Evolutionary conservation across 2,888 invertebrate species (phyloP).

Genomic region (Ectemnius cavifrons): DNA sequence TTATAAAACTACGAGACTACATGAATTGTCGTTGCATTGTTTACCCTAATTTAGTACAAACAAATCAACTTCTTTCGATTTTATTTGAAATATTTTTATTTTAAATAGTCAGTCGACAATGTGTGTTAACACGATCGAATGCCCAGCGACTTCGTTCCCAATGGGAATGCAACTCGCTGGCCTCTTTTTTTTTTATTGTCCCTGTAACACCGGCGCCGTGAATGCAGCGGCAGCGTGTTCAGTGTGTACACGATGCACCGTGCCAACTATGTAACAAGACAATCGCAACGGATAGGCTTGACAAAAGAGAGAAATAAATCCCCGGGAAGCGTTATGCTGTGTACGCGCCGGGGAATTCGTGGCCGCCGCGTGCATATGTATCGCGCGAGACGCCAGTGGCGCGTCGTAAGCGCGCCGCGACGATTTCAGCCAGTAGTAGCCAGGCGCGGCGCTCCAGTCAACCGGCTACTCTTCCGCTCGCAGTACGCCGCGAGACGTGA

Average conservation of each 20-base stretch:
- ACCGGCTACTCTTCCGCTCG: constrained; percentile 58
- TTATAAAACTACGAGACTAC: too few species aligned
- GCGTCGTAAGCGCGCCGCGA: constrained; percentile 41
- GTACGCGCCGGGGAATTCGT: constrained; percentile 15
- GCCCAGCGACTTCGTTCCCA: too few species aligned
- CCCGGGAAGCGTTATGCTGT: background rate
- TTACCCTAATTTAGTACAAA: too few species aligned
- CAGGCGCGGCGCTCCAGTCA: constrained; percentile 59
- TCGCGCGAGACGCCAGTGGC: constrained; percentile 31
- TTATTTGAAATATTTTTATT: background rate
- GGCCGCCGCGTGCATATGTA: constrained; percentile 22
- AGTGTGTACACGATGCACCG: background rate
- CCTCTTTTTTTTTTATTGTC: background rate
- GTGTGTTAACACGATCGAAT: too few species aligned
- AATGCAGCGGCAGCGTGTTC: background rate
- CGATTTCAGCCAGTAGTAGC: constrained; percentile 47
- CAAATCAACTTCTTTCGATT: too few species aligned
- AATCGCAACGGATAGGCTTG: constrained; percentile 1
- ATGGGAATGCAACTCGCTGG: too few species aligned
- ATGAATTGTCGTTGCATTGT: too few species aligned
- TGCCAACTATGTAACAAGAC: constrained; percentile 7
- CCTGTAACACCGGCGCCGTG: background rate
- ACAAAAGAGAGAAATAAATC: constrained; percentile 1
- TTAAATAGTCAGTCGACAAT: background rate
- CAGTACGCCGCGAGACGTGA: constrained; percentile 69